Percentiles rank a stretch among this genome's conserved stretches.
Conservation (phyloP, 2,888 invertebrate genomes). For the Acleris holmiana region DNA sequence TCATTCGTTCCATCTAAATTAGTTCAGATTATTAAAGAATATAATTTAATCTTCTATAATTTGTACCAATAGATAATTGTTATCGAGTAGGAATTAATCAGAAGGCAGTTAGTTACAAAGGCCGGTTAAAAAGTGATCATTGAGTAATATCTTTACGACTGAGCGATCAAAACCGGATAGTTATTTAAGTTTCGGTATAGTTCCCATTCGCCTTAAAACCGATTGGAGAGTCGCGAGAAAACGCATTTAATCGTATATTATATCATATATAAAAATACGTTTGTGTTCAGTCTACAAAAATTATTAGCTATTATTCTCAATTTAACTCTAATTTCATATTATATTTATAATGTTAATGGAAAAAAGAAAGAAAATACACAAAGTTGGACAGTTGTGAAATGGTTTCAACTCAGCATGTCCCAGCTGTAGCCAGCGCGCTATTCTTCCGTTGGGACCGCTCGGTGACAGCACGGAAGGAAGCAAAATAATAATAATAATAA, state of each 20-base stretch:
- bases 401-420: too few species aligned
- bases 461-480: too few species aligned
- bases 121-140: slow-evolving; percentile 10
- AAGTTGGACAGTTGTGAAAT: too few species aligned
- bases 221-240: background rate
- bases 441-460: too few species aligned
- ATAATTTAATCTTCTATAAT: slow-evolving; percentile 17
- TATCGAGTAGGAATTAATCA: slow-evolving; percentile 14
- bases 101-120: slow-evolving; percentile 15
- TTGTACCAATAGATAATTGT: slow-evolving; percentile 25
- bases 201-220: slow-evolving; percentile 1
- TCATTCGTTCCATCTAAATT: slow-evolving; percentile 8
- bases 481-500: too few species aligned
- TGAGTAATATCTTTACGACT: slow-evolving; percentile 31
- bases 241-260: background rate
- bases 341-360: too few species aligned
- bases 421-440: too few species aligned
- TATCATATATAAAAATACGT: too few species aligned
- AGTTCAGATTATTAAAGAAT: background rate
- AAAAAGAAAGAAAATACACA: too few species aligned
- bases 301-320: too few species aligned
- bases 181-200: slow-evolving; percentile 3
- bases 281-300: too few species aligned
- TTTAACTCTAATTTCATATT: too few species aligned
- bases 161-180: slow-evolving; percentile 13